Evolutionary conservation across 2,888 invertebrate genomes (phyloP), one percentile per base, ranked within the genome.

Genomic region (Ochropacha duplaris): DNA sequence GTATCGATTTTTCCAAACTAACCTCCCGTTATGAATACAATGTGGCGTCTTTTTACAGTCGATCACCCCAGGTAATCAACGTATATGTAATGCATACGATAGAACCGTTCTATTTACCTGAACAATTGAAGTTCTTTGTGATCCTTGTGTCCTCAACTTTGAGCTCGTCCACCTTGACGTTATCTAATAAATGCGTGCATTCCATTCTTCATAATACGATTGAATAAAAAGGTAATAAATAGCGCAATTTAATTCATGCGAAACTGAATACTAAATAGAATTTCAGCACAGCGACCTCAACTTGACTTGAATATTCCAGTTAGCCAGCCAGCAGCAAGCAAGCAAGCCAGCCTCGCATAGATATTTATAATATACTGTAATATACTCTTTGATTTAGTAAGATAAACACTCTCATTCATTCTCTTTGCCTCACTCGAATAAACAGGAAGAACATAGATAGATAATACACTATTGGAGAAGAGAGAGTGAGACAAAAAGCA

Each of bases 131-230:
- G 88, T 94, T 94, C 94, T 95, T 94, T 93, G 94, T 93, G 90
- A 90, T 90, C 81, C 87, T 84, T 73, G 83, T 86, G 81, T 92
- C 92, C 80, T 92, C 87, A 78, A 81, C 76, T 81, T 88, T 87
- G 80, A 90, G 85, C 83, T 90, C 88, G 78, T 91, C 89, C 84
- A 93, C 88, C 85, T 94, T 94, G 83, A 95, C 94, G 92, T 94
- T 94, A 88, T 94, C 94, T 87, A 92, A 92, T 79, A 95, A 93
- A 93, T 95, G 95, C 81, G 94, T 93, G 89, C 95, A 95, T 93
- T 95, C 95, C 95, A 95, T 95, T 84, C 83, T 93, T 93, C 90
- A 91, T 91, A 72, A 62, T 79, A 79, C 58, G 57, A 67, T 71
- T 66, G 59, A 77, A 76, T 72, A 63, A 78, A 78, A 74, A 75